Base-by-base conservation (phyloP, 64 coral and sea anemone genomes). In the Exaiptasia diaphana region DNA sequence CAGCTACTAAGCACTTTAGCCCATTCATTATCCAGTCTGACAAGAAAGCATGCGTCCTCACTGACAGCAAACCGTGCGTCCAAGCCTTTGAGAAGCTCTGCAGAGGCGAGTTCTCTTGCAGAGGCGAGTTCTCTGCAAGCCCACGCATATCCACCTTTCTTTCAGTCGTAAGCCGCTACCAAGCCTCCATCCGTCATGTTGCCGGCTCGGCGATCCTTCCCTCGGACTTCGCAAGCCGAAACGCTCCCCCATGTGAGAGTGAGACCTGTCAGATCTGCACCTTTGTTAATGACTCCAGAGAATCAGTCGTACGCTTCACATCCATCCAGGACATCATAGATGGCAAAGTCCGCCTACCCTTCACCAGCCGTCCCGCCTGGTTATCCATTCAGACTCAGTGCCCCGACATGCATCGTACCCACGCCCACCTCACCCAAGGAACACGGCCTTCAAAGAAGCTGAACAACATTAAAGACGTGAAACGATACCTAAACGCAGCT, bases 1-100 rank as follows among this genome's bases (percentile, higher is more conserved):
- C 79, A 17, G 27, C 79, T 33, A 45, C 64, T 13, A 82, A 82
- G 12, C 77, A 81, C 28, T 81, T 67, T 13, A 61, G 36, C 5
- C 60, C 77, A n/a, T 81, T 25, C 26, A 26, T 65, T 20, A 86
- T 76, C 28, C 83, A 76, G 31, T 49, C 54, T 15, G 43, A 63
- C 17, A 42, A 35, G 40, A 67, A 81, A 13, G 15, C 59, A 13
- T 81, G 60, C 41, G 45, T 81, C 4, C 38, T 67, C 15, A 81
- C 28, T 46, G 77, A 67, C 25, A 81, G 60, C 26, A 80, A 80
- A 56, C 62, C 62, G 0, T 82, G 61, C 25, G 79, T 82, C 8
- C 79, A 82, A 38, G 78, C 78, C 38, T 82, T 67, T 68, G 78
- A 82, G 1, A 82, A 52, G 61, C 78, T 82, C 14, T 82, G 34